Evolutionary conservation across 2,888 invertebrate species (phyloP), one percentile per base, ranked within the genome.

Genomic region (Aphidoletes aphidimyza): DNA sequence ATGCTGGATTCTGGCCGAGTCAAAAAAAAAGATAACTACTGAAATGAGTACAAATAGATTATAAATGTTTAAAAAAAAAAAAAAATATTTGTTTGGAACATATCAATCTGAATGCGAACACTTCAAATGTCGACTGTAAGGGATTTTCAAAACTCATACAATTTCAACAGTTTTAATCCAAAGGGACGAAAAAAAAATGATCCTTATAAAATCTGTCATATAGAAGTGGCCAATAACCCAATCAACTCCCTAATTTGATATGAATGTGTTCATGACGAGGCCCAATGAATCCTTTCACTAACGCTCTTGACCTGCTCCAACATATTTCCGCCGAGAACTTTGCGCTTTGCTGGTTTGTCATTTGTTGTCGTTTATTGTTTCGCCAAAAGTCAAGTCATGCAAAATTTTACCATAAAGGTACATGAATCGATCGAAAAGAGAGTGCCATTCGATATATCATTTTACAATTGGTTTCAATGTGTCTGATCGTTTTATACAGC

Each of bases 31-130:
- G 14, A 69, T 17, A 54, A 34, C 22, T 54, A 2, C 22, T 54
- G 54, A 69, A 69, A 30, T 11, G 30, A 69, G 69, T 30, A 69
- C 69, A 69, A 69, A 69, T 30, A 69, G 69, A 69, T 69, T 69
- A 69, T 30, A 17, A 30, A 14, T 69, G 69, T 9, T 54, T 6
- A 22, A 3, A 54, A 54, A n/a, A 14, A 6, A 42, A 42, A 42
- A 6, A 42, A 42, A 42, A 42, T 14, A 14, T 14, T 9, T 42
- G 6, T 14, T 22, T 3, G n/a, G n/a, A 54, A 69, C 69, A 69
- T 69, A 30, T 69, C 9, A 30, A 69, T 9, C 14, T 6, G 14
- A 6, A 42, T 42, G 42, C 42, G n/a, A n/a, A 22, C 54, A 54
- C 54, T 54, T 22, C 22, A 54, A 54, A 54, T 54, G 22, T 54